phyloP scores from a whole-genome alignment of 2,888 invertebrate genomes.

The Rugalucina vietnamica region DNA sequence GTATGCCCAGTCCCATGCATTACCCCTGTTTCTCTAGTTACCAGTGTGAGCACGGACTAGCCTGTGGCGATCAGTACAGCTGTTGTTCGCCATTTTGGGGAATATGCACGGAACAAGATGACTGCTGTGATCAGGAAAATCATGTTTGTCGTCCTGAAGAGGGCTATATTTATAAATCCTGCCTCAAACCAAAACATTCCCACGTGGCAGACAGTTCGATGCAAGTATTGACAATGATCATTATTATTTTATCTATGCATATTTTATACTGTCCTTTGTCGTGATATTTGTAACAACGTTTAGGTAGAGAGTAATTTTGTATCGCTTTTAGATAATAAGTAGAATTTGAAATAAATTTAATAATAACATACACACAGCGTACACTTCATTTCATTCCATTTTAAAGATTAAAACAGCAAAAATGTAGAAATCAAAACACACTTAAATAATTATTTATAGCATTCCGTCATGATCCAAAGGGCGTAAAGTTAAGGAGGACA shows the following conservation, averaged over 20 bases:
- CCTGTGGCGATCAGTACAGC: slow-evolving; percentile 68
- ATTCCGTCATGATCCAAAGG: no score
- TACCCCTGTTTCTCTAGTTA: slow-evolving; percentile 73
- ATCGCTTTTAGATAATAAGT: no score
- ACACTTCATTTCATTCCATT: no score
- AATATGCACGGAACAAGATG: slow-evolving; percentile 64
- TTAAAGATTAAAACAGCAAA: no score
- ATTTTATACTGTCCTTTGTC: no score
- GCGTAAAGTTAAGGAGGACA: no score
- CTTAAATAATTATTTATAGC: no score
- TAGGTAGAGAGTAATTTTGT: no score
- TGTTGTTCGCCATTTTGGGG: slow-evolving; percentile 78
- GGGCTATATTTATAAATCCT: slow-evolving; percentile 73
- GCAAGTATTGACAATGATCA: neutral
- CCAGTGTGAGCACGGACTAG: slow-evolving; percentile 70
- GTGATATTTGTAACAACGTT: no score
- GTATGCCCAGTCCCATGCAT: slow-evolving; percentile 64
- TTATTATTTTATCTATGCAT: slow-evolving; percentile 1
- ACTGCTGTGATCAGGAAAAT: slow-evolving; percentile 69
- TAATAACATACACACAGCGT: no score
- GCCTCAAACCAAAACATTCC: slow-evolving; percentile 56
- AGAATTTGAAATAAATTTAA: no score
- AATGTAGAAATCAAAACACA: no score
- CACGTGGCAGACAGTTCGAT: neutral
- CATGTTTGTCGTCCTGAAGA: slow-evolving; percentile 69